Evolutionary conservation across 2,113 vertebrate genomes (phyloP), one percentile per base, ranked within the genome.

Genomic region (Catharus minimus): DNA sequence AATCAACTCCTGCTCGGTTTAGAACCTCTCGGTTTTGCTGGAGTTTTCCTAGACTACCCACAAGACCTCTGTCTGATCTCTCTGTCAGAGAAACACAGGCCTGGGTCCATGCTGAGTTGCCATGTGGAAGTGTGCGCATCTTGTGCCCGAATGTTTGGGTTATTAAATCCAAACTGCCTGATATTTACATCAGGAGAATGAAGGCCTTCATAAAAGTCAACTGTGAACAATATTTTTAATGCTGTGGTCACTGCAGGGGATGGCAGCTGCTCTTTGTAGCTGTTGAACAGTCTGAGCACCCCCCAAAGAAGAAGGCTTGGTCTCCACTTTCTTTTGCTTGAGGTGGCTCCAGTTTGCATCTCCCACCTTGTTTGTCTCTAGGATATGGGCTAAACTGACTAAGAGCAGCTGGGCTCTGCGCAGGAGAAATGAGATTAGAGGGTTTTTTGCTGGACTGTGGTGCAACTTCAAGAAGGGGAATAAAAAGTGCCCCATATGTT

Each of bases 71-170:
- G 72, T 36, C 62, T 76, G 57, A 56, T 39, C 15, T 85, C 21
- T 55, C 28, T 74, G 27, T 74, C 52, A 50, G 49, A 56, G 60
- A 61, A 39, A 58, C 22, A 72, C 53, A 82, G n/a, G 15, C 47
- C 60, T 0, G 0, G 41, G 57, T 56, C 28, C 0, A 1, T 3
- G 46, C 33, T 41, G 60, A 69, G 15, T 26, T 81, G 19, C 33
- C 13, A 2, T 13, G 26, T 69, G 44, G 44, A 71, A 75, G 7
- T 26, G 22, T 0, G 0, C 65, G 32, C 22, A 28, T 65, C 46
- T 60, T 76, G 36, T n/a, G 16, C 43, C 43, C 61, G n/a, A 80
- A 50, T 55, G 43, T n/a, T 79, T 73, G 43, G 9, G 32, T 15
- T 38, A 23, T 65, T 73, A 55, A 64, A n/a, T 62, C 52, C 47